Conservation (phyloP, 2,113 vertebrate species). For the Glaucidium brasilianum region DNA sequence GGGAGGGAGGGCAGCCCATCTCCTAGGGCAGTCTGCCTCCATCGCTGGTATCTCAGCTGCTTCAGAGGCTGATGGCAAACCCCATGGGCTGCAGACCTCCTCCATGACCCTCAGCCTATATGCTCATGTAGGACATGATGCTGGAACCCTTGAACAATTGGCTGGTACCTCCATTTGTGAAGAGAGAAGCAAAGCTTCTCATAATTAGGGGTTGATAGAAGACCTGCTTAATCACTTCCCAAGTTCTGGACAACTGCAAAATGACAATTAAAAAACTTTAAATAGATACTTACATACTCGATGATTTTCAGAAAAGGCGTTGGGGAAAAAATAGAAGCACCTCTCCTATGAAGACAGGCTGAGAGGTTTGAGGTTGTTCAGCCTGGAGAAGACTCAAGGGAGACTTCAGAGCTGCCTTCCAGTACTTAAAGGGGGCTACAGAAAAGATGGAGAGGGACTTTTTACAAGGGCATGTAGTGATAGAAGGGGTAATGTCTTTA, state of each 20-base stretch:
- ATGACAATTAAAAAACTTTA: not conserved
- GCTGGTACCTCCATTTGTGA: rapidly evolving
- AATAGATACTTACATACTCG: not conserved
- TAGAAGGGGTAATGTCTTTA: too few relatives aligned
- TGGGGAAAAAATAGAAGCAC: not conserved
- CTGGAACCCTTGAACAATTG: not conserved
- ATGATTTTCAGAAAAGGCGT: not conserved
- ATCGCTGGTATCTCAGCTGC: not conserved
- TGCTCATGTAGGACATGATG: not conserved
- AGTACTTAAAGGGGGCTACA: too few relatives aligned
- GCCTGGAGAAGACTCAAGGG: too few relatives aligned
- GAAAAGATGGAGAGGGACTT: too few relatives aligned
- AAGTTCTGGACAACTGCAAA: not conserved
- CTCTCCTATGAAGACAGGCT: too few relatives aligned
- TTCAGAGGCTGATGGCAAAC: not conserved
- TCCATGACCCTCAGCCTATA: not conserved
- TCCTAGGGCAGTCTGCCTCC: not conserved
- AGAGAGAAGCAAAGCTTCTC: not conserved
- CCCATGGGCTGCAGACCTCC: not conserved
- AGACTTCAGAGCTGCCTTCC: too few relatives aligned
- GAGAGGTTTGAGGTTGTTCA: too few relatives aligned
- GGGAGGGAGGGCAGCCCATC: not conserved
- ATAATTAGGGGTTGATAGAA: not conserved
- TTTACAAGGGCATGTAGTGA: too few relatives aligned
- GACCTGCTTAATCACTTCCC: not conserved